Base-by-base conservation (phyloP, 2,797 vertebrate genomes). In the Ctenosaura bakeri region DNA sequence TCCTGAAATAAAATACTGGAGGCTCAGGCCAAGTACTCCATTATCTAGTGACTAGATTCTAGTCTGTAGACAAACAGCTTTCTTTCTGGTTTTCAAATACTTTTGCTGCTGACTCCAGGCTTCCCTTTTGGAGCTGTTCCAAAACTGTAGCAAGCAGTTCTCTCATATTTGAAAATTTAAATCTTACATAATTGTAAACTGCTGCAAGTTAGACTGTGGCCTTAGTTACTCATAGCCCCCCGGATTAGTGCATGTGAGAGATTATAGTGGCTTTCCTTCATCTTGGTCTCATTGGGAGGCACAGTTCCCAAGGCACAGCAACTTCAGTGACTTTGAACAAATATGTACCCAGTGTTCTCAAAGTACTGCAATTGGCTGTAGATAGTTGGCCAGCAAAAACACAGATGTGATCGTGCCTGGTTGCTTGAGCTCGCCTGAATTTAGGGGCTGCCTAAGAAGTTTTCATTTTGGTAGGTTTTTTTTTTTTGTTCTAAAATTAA, bases 311-410 rank as follows among this genome's bases (percentile, higher is more conserved):
- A 90, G 92, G 91, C 88, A 85, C 32, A 90, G 52, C 91, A 87
- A 24, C 24, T 42, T 91, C 89, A 77, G 90, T 95, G 89, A 93
- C 93, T 88, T 94, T 85, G 84, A 66, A 78, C 93, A 92, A 89
- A 92, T 88, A 50, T 95, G 92, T 91, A 92, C 93, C 94, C 92
- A 95, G 92, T 93, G 83, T 71, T 80, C 66, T 69, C 7, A 9
- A 76, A 69, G 24, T 84, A 73, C 69, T 42, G 66, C 26, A 46
- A 7, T 91, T 84, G 32, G 50, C 22, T 46, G 22, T 38, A 35
- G 93, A 95, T 94, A 93, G 87, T 92, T 93, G 90, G 80, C 0
- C 77, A 88, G 92, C 92, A 81, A 81, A 42, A 90, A 92, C 42
- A 94, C 89, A 52, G 92, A 73, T 12, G n/a, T 0, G 35, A 2